Percentiles rank a stretch among this genome's conserved stretches.
Conservation (phyloP, 2,888 invertebrate species). For the Hirtodrosophila histrioides region DNA sequence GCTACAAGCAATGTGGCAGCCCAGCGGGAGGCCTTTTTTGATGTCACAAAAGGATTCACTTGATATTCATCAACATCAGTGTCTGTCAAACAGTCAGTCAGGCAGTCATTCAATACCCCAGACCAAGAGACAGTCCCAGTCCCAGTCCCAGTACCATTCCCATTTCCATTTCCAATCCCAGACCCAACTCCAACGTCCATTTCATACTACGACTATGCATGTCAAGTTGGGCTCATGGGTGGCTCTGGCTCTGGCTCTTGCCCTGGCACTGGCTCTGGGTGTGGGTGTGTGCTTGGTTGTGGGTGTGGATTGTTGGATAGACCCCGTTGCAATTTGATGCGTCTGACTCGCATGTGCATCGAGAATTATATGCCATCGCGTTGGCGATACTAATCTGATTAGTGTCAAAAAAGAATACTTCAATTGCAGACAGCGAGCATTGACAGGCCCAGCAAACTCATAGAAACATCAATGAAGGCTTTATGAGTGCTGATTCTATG, state of each 20-base stretch:
- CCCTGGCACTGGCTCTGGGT: slow-evolving; percentile 1
- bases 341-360: slow-evolving; percentile 61
- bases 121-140: slow-evolving; percentile 30
- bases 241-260: slow-evolving; percentile 12
- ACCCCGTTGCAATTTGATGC: slow-evolving; percentile 71
- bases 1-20: slow-evolving; percentile 49
- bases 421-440: slow-evolving; percentile 62
- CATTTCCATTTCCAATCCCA: slow-evolving; percentile 29
- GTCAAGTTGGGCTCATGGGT: slow-evolving; percentile 69
- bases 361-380: slow-evolving; percentile 62
- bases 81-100: slow-evolving; percentile 80
- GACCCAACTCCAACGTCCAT: slow-evolving; percentile 60
- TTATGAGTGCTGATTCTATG: slow-evolving; percentile 48
- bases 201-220: slow-evolving; percentile 50
- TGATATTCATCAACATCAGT: slow-evolving; percentile 84
- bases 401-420: slow-evolving; percentile 78
- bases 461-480: slow-evolving; percentile 16
- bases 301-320: slow-evolving; percentile 25
- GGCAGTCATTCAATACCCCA: slow-evolving; percentile 61
- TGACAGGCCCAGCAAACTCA: slow-evolving; percentile 28
- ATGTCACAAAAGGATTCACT: slow-evolving; percentile 84
- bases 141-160: slow-evolving; percentile 10
- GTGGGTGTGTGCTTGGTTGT: slow-evolving; percentile 21
- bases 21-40: slow-evolving; percentile 79
- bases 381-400: slow-evolving; percentile 84